Base-by-base conservation (phyloP, 1,140 invertebrate genomes). In the Stratiolaelaps scimitus region DNA sequence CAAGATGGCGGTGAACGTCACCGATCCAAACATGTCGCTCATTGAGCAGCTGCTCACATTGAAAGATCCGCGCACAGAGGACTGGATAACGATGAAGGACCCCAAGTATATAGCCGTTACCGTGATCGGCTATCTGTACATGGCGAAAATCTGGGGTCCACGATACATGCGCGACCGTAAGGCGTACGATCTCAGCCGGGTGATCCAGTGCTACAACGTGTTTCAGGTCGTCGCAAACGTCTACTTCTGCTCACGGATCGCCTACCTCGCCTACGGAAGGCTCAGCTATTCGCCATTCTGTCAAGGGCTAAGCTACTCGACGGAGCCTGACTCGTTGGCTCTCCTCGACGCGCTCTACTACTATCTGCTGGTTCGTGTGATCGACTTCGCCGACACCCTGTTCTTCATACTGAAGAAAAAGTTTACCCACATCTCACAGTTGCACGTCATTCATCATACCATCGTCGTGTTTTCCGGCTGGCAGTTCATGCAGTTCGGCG, bases 391-490 rank as follows among this genome's bases (percentile, higher is more conserved):
- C 17, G 53, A 60, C 10, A 60, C 53, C 0, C 20, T 60, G 69
- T 92, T 91, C 81, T 92, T 92, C 78, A 85, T 91, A 72, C 77
- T 91, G 71, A 81, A 88, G 70, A 92, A 91, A 77, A 94, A 94
- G 80, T 86, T 84, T 74, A 84, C 87, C 75, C 90, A 94, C 73
- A 86, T 93, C 66, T 89, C 88, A 17, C 89, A 86, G 34, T 80
- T 94, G 28, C 91, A 94, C 77, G 89, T 94, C 65, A 91, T 93
- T 71, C 91, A 94, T 75, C 91, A 94, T 75, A 89, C 88, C 60
- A 85, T 89, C 72, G 92, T 95, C 89, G 90, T 90, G 15, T 85
- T 92, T 76, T 87, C 85, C 7, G 87, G 92, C 2, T 95, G 91
- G 91, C 87, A 92, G 82, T 90, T 90, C 17, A 80, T 93, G 68